phyloP scores from a whole-genome alignment of 2,113 vertebrate genomes.

The Podarcis raffonei region DNA sequence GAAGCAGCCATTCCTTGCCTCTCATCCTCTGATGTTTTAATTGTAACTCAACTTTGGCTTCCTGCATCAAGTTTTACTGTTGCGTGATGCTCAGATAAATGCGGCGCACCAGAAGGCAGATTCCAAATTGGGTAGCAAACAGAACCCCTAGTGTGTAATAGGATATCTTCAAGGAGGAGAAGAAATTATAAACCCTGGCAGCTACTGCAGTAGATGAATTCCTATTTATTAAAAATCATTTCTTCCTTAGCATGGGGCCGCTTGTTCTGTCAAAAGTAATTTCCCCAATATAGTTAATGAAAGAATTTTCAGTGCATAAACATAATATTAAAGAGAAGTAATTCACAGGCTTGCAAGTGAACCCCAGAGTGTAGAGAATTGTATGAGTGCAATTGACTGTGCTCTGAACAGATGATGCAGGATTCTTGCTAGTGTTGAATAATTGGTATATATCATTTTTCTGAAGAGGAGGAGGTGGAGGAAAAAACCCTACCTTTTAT shows the following conservation, averaged over 20 bases:
- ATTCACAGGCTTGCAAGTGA: constrained; percentile 54
- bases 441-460: constrained; percentile 10
- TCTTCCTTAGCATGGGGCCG: constrained; percentile 43
- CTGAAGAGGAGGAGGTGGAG: too few species aligned
- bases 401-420: not conserved
- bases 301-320: constrained; percentile 65
- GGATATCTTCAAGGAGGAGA: constrained; percentile 24
- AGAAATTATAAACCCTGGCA: constrained; percentile 44
- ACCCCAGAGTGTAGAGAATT: constrained; percentile 49
- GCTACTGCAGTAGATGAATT: constrained; percentile 58
- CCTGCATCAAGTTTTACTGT: constrained; percentile 16
- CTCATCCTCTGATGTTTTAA: constrained; percentile 22
- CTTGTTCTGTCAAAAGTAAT: constrained; percentile 71
- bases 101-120: not conserved
- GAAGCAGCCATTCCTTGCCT: not conserved
- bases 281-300: constrained; percentile 70
- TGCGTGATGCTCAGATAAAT: constrained; percentile 43
- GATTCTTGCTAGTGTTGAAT: not conserved
- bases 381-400: constrained; percentile 59
- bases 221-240: constrained; percentile 72
- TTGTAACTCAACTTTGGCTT: constrained; percentile 31
- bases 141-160: constrained; percentile 2
- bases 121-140: not conserved
- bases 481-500: constrained; percentile 5
- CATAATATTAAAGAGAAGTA: constrained; percentile 59